Percentiles rank a stretch among this genome's conserved stretches.
These are phyloP conservation scores for Oreochromis niloticus DNA, from an alignment of 2,113 vertebrate genomes.

Conservation along the genomic window DNA sequence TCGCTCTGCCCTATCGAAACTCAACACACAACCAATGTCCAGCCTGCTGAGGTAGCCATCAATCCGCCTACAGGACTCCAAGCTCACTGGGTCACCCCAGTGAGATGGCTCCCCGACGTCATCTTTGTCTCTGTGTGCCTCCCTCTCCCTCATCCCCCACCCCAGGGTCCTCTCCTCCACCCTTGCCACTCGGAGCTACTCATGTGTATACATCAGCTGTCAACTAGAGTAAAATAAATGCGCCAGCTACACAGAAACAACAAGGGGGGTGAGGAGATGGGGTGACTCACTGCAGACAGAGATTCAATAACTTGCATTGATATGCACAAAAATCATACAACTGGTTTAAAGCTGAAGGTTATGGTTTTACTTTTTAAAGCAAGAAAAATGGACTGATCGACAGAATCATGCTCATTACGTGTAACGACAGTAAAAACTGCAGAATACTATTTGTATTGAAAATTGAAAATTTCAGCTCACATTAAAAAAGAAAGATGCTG, in stretches of 20 bases:
- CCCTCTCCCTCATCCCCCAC: conserved; percentile 22
- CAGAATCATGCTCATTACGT: not conserved
- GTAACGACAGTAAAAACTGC: not conserved
- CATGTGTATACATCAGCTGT: conserved; percentile 77
- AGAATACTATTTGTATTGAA: not conserved
- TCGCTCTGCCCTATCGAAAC: conserved; percentile 38
- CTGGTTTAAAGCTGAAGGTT: not conserved
- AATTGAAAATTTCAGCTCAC: not conserved
- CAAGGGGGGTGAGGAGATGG: conserved; percentile 15
- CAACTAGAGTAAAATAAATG: conserved; percentile 59
- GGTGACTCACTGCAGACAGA: conserved; percentile 2
- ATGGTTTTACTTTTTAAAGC: not conserved
- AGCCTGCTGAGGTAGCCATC: conserved; percentile 66
- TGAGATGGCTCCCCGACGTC: conserved; percentile 26
- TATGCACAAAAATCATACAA: not conserved
- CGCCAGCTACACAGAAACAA: conserved; percentile 39
- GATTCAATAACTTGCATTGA: not conserved
- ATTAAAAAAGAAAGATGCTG: not conserved
- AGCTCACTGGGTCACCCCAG: conserved; percentile 66
- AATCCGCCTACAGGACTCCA: conserved; percentile 54
- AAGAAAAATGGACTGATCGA: not conserved
- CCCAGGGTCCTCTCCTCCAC: conserved; percentile 31
- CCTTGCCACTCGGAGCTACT: conserved; percentile 62
- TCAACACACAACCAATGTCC: conserved; percentile 28
- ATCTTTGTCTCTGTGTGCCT: conserved; percentile 8